Evolutionary conservation across 2,113 vertebrate genomes (phyloP), one percentile per base, ranked within the genome.

Genomic region (Cryptomyrus ogoouensis): DNA sequence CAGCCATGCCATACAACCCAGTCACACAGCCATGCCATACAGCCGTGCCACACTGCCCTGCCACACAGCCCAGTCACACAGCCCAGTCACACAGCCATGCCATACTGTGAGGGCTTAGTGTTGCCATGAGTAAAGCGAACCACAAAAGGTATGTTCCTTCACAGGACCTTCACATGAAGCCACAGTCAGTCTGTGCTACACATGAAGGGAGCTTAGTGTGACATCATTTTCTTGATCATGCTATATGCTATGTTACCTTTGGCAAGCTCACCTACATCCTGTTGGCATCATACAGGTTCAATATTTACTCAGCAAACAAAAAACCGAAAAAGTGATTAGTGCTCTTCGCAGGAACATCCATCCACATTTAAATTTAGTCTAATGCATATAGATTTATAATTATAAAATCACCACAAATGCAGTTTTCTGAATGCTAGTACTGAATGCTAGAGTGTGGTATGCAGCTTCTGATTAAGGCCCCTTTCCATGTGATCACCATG

Each of bases 281-380:
- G 90, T 58, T 77, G 89, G 46, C 86, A 87, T 50, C 42, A 56
- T 17, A 90, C 47, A 47, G 24, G 31, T 90, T 83, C 87, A 42
- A 88, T 92, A 91, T 94, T 94, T 93, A 86, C 91, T 88, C 62
- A 92, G 90, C 90, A 88, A 91, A 90, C 42, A 52, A 47, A 90
- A 84, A 24, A 88, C 39, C 58, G 21, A 84, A 85, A 89, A 15
- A 3, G 0, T 27, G 42, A 89, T 77, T 44, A 83, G 47, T 13
- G 39, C 58, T 56, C 89, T 84, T 56, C 62, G n/a, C 80, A 44
- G 83, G 77, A 84, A 84, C 35, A 44, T 44, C n/a, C 5, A 42
- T 56, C 27, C 24, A 58, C 62, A 46, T 89, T 89, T 27, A n/a
- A 89, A 58, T 50, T n/a, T 52, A 80, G 3, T 62, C 5, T 62